Evolutionary conservation across 1,140 invertebrate species (phyloP).

Genomic region (Acromyrmex charruanus): DNA sequence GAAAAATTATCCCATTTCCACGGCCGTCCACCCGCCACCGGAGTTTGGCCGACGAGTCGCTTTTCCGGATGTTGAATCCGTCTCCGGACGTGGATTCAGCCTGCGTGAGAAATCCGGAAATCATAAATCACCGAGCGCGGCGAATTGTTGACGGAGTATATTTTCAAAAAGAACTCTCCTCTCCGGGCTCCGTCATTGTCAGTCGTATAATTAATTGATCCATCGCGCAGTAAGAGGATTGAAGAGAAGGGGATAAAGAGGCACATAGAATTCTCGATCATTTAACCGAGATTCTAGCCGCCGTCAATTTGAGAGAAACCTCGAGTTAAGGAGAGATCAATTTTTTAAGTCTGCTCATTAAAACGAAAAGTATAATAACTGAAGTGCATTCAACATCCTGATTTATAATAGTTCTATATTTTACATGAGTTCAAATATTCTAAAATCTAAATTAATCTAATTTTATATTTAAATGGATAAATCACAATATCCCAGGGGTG

Average conservation of each 20-base stretch:
- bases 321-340: conserved; percentile 20
- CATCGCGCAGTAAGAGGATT: conserved; percentile 45
- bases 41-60: conserved; percentile 34
- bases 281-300: conserved; percentile 24
- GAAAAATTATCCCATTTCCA: conserved; percentile 61
- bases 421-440: neutral
- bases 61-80: conserved; percentile 57
- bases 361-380: neutral
- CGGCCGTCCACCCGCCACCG: conserved; percentile 4
- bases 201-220: conserved; percentile 65
- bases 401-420: neutral
- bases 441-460: neutral
- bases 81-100: conserved; percentile 51
- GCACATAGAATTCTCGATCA: conserved; percentile 35
- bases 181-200: conserved; percentile 52
- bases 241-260: neutral
- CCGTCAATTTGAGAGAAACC: conserved; percentile 25
- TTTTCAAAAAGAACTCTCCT: conserved; percentile 54
- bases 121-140: conserved; percentile 55
- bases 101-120: conserved; percentile 61
- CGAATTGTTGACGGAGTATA: conserved; percentile 62
- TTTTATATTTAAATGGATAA: neutral
- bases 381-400: neutral
- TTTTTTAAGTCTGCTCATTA: conserved; percentile 24
- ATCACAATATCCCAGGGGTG: too few species aligned